A percentile compares a stretch with the other conserved stretches of the same genome.
Conservation (phyloP, 2,113 vertebrate species). For the Sander vitreus region DNA sequence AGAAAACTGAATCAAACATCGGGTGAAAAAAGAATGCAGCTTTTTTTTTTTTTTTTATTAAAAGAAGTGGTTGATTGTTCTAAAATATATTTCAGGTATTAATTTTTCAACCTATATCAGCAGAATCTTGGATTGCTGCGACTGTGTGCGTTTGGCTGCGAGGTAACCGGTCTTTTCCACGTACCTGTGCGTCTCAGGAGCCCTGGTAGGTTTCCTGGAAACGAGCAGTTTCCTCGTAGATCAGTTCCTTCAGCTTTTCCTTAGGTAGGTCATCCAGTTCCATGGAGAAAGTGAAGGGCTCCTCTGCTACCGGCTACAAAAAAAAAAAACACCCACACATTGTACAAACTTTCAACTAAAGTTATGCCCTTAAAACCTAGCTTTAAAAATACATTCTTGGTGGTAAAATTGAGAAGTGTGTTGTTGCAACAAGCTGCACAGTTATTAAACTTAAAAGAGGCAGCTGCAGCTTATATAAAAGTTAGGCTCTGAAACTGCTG, state of each 20-base stretch:
- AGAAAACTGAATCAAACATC: not conserved
- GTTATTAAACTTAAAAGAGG: not conserved
- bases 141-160: not conserved
- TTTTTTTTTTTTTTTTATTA: too few relatives aligned
- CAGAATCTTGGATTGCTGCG: not conserved
- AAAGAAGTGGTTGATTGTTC: not conserved
- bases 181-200: conserved; percentile 80
- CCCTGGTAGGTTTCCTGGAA: conserved; percentile 88
- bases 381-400: not conserved
- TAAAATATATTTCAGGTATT: not conserved
- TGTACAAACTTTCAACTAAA: not conserved
- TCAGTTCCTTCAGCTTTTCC: conserved; percentile 92
- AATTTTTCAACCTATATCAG: not conserved
- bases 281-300: conserved; percentile 92
- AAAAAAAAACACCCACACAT: conserved; percentile 24
- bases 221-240: conserved; percentile 90
- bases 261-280: conserved; percentile 93
- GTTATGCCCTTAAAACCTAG: not conserved
- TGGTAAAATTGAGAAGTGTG: not conserved
- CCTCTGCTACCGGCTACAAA: conserved; percentile 89
- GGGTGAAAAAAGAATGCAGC: not conserved
- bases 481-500: not conserved
- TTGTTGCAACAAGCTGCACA: not conserved
- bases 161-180: not conserved
- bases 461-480: not conserved